Conservation (phyloP, 2,888 invertebrate species). For the Saturnia pavonia region DNA sequence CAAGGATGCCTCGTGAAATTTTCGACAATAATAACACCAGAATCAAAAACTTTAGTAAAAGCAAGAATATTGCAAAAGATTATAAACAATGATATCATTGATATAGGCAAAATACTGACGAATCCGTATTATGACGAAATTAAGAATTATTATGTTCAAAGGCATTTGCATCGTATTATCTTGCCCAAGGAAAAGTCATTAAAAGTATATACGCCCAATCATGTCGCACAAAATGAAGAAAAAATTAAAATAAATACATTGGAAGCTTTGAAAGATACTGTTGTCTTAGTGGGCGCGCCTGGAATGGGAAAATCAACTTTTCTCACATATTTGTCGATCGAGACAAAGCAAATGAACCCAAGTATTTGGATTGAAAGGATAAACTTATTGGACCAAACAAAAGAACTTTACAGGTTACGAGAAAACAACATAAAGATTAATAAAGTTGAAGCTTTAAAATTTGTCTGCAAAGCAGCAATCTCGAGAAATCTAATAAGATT, state of each 20-base stretch:
- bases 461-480: background rate
- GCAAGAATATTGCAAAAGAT: slow-evolving; percentile 14
- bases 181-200: background rate
- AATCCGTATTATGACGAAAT: slow-evolving; percentile 12
- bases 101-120: slow-evolving; percentile 5
- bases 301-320: slow-evolving; percentile 27
- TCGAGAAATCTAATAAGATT: slow-evolving; percentile 2
- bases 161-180: background rate
- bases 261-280: slow-evolving; percentile 2
- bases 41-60: slow-evolving; percentile 4
- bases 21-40: slow-evolving; percentile 2
- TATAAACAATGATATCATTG: slow-evolving; percentile 16
- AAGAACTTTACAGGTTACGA: slow-evolving; percentile 17
- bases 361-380: slow-evolving; percentile 22
- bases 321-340: slow-evolving; percentile 23
- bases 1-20: slow-evolving; percentile 14
- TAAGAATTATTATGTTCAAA: slow-evolving; percentile 13
- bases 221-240: background rate
- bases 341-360: slow-evolving; percentile 18
- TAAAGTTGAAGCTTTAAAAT: slow-evolving; percentile 13
- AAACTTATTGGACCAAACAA: slow-evolving; percentile 20
- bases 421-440: background rate
- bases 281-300: slow-evolving; percentile 15
- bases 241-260: slow-evolving; percentile 2
- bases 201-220: background rate